phyloP scores from a whole-genome alignment of 1,140 invertebrate genomes.

The Neodiprion fabricii region DNA sequence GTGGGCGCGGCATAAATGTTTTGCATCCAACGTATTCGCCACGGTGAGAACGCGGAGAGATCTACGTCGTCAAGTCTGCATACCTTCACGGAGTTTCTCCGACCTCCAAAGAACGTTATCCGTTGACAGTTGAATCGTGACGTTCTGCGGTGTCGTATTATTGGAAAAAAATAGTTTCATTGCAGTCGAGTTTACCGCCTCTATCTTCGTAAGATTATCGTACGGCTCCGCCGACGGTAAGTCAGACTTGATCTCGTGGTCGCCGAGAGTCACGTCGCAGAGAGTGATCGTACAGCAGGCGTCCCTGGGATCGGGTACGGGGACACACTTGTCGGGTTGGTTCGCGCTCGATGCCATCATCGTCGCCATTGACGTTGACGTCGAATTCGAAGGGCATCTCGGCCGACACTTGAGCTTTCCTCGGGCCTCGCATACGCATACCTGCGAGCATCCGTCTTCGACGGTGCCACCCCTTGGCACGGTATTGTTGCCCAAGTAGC shows the following conservation, averaged over 20 bases:
- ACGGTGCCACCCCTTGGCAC: conserved; percentile 75
- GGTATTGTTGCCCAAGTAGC: conserved; percentile 77
- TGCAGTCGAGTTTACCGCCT: conserved; percentile 55
- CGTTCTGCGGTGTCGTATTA: conserved; percentile 41
- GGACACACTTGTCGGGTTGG: conserved; percentile 56
- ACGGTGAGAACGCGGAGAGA: neutral
- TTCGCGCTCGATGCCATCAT: conserved; percentile 43
- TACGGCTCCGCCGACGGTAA: conserved; percentile 40
- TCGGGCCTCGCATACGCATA: conserved; percentile 77
- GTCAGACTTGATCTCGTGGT: conserved; percentile 68
- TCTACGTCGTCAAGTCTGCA: neutral
- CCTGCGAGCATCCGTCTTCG: conserved; percentile 78
- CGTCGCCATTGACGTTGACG: neutral
- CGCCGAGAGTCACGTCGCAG: conserved; percentile 80
- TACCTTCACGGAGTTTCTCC: conserved; percentile 50
- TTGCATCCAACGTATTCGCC: neutral
- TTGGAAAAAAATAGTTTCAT: conserved; percentile 49
- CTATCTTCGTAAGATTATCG: conserved; percentile 52
- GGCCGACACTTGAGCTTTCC: conserved; percentile 77
- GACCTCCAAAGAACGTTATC: conserved; percentile 56
- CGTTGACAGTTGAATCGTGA: conserved; percentile 53
- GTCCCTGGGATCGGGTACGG: conserved; percentile 65
- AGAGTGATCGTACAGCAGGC: conserved; percentile 83
- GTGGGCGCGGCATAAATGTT: too few species aligned
- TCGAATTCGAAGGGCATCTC: conserved; percentile 64